phyloP scores from a whole-genome alignment of 1,140 invertebrate species.

The Penaeus japonicus region DNA sequence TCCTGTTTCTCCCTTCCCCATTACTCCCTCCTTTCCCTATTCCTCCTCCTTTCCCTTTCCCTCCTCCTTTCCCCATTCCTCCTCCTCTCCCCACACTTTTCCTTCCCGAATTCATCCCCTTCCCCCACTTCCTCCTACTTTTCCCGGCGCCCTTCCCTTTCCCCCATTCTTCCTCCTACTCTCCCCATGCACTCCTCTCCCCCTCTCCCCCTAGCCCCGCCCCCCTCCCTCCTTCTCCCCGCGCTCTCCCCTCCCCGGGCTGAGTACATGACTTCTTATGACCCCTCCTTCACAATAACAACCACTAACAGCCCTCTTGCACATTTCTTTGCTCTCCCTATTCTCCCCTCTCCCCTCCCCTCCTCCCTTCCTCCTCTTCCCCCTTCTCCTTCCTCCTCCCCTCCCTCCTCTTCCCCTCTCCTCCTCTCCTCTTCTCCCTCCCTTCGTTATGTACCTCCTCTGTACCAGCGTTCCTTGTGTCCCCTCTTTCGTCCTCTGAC shows the following conservation, averaged over 20 bases:
- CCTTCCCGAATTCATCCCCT: neutral
- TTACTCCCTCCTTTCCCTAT: neutral
- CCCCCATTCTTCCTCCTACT: neutral
- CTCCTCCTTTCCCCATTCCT: neutral
- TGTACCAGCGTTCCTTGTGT: neutral
- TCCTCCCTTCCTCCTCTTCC: neutral
- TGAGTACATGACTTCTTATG: too few species aligned
- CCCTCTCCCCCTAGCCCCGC: too few species aligned
- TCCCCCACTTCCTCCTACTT: neutral
- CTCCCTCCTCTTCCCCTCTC: neutral
- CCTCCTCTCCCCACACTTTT: neutral
- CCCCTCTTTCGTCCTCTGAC: neutral
- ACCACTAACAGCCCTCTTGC: neutral
- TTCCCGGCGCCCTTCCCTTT: neutral
- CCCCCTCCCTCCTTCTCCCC: too few species aligned
- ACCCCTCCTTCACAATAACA: too few species aligned
- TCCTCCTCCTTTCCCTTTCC: neutral
- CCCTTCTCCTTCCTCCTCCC: neutral
- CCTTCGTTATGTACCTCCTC: neutral
- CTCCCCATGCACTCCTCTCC: neutral
- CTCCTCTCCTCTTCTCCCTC: neutral
- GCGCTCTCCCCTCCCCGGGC: too few species aligned
- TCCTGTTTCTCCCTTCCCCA: neutral
- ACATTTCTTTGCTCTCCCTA: neutral
- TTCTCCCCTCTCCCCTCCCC: neutral